Evolutionary conservation across 2,888 invertebrate genomes (phyloP), one percentile per base, ranked within the genome.

Genomic region (Scotopteryx bipunctaria): DNA sequence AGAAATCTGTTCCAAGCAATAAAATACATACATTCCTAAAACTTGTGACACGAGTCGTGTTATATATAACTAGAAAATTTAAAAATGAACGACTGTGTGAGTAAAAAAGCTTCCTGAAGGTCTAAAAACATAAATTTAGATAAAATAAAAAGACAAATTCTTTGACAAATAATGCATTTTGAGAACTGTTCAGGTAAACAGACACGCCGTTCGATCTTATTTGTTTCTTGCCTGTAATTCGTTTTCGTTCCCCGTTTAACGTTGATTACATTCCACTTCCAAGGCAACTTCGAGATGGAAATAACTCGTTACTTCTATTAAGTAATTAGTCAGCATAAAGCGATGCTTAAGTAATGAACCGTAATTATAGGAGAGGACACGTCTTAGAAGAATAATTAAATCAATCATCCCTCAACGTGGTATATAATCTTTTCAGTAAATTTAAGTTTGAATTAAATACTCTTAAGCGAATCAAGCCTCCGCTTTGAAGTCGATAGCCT

Each of bases 221-320:
- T 83, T 82, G 82, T 75, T 81, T 73, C 75, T 69, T 57, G 67
- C 78, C 75, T 73, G 77, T 81, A 84, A 76, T 81, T 82, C 76
- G 75, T 75, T 81, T 74, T 57, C 71, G 69, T 64, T 73, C 72
- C 78, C 79, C 74, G 77, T 80, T 84, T 76, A 82, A 81, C 75
- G 81, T 80, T 86, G 83, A 88, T 87, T 84, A 84, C 83, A 78
- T 82, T 83, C 76, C 78, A 71, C 73, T 78, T 64, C 66, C 61
- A 66, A 65, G 67, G 76, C 48, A 54, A 54, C 54, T 48, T 41
- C 40, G 40, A 44, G 81, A 86, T 86, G 86, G 83, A 83, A 86
- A 84, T 86, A 87, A 86, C 86, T 88, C 83, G 84, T 87, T 87
- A 86, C 87, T 85, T 87, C 86, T 88, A 86, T 90, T 88, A 88